These are phyloP conservation scores for Drosophila affinis DNA, from an alignment of 2,888 invertebrate genomes.

Conservation along the genomic window DNA sequence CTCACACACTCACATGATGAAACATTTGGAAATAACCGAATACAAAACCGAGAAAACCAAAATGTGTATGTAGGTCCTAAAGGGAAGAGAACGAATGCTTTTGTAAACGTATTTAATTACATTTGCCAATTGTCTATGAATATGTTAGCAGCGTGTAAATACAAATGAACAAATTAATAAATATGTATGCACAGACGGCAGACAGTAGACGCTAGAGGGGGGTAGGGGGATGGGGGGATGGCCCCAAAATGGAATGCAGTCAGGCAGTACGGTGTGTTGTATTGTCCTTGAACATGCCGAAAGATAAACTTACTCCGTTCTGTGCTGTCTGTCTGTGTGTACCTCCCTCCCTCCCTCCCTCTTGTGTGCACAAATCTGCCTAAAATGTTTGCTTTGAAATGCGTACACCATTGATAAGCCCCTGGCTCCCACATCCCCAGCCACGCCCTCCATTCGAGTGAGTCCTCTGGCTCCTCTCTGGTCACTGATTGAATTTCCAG, in stretches of 20 bases:
- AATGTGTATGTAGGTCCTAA: not conserved
- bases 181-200: slow-evolving; percentile 53
- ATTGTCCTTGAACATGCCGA: slow-evolving; percentile 68
- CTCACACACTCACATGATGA: slow-evolving; percentile 7
- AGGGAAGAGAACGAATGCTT: slow-evolving; percentile 32
- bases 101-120: slow-evolving; percentile 73
- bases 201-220: not conserved
- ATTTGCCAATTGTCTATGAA: slow-evolving; percentile 79
- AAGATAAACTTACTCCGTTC: slow-evolving; percentile 65
- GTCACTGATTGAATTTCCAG: slow-evolving; percentile 70
- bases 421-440: slow-evolving; percentile 29
- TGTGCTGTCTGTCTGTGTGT: slow-evolving; percentile 4
- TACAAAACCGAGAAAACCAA: slow-evolving; percentile 25
- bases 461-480: slow-evolving; percentile 17
- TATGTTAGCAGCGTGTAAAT: slow-evolving; percentile 78
- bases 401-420: slow-evolving; percentile 72
- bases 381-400: slow-evolving; percentile 78
- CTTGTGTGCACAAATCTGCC: slow-evolving; percentile 64
- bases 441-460: too few species aligned
- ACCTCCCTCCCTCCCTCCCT: slow-evolving; percentile 15
- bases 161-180: slow-evolving; percentile 76
- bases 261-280: slow-evolving; percentile 38
- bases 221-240: not conserved
- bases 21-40: slow-evolving; percentile 22
- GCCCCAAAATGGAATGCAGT: slow-evolving; percentile 22